Percentiles rank a stretch among this genome's conserved stretches.
Conservation (phyloP, 2,797 vertebrate genomes). For the Argya squamiceps region DNA sequence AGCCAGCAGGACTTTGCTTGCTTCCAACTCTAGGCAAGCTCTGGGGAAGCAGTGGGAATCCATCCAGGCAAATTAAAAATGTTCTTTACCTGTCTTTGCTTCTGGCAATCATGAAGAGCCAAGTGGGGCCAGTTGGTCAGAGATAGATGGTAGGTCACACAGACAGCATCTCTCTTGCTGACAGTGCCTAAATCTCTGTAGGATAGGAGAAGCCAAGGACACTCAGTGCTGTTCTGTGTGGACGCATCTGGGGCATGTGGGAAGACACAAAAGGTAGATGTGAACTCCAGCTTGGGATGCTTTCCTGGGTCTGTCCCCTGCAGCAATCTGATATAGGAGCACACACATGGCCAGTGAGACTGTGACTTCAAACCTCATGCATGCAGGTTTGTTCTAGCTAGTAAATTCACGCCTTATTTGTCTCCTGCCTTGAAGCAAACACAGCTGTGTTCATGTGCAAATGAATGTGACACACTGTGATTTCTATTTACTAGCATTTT, state of each 20-base stretch:
- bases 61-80: not conserved
- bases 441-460: not conserved
- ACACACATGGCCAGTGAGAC: not conserved
- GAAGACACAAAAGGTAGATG: not conserved
- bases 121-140: not conserved
- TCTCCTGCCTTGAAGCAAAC: not conserved
- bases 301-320: not conserved
- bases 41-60: not conserved
- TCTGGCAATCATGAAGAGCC: not conserved
- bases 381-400: not conserved
- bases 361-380: not conserved
- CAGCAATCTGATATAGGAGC: not conserved
- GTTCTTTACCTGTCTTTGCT: not conserved
- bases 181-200: not conserved
- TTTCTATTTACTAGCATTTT: slow-evolving; percentile 6
- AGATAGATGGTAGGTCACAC: not conserved
- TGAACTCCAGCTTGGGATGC: not conserved
- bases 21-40: not conserved
- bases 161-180: not conserved
- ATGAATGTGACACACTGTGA: not conserved
- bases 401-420: not conserved
- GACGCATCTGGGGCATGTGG: not conserved
- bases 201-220: not conserved
- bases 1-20: not conserved
- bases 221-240: not conserved